A percentile compares a stretch with the other conserved stretches of the same genome.
phyloP scores from a whole-genome alignment of 2,888 invertebrate species.

The Elaeidobius kamerunicus region DNA sequence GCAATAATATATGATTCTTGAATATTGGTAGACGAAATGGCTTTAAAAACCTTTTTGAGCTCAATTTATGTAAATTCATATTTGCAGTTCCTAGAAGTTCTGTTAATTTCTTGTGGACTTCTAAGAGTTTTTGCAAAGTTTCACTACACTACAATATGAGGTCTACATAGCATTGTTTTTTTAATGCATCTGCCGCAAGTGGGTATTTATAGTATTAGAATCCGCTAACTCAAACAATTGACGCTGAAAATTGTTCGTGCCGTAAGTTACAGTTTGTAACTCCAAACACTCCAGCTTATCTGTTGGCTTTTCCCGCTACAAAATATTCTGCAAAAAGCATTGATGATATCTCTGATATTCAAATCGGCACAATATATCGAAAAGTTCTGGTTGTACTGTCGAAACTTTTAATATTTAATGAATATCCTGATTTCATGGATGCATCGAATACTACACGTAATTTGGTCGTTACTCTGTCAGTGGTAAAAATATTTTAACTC shows the following conservation, averaged over 20 bases:
- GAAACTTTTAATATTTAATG: constrained; percentile 17
- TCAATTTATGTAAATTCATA: constrained; percentile 1
- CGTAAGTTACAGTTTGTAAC: constrained; percentile 18
- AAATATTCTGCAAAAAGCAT: constrained; percentile 22
- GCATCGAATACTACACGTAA: not conserved
- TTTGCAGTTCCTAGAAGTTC: constrained; percentile 1
- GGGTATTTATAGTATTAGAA: not conserved
- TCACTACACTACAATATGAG: constrained; percentile 1
- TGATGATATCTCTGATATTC: too few relatives aligned
- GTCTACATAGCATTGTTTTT: not conserved
- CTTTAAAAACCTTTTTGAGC: not conserved
- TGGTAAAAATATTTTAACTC: constrained; percentile 4
- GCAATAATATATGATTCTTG: not conserved
- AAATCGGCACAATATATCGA: constrained; percentile 19
- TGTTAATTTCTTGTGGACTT: not conserved
- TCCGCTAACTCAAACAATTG: constrained; percentile 16
- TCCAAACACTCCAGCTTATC: constrained; percentile 15
- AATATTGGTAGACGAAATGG: not conserved
- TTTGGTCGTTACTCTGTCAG: not conserved
- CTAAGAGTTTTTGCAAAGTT: not conserved
- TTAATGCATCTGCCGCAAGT: not conserved
- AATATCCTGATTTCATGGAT: constrained; percentile 8
- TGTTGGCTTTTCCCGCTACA: constrained; percentile 18
- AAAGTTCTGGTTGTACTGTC: constrained; percentile 20
- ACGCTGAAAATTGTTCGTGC: constrained; percentile 14